Base-by-base conservation (phyloP, 2,888 invertebrate species). In the Monochamus alternatus region DNA sequence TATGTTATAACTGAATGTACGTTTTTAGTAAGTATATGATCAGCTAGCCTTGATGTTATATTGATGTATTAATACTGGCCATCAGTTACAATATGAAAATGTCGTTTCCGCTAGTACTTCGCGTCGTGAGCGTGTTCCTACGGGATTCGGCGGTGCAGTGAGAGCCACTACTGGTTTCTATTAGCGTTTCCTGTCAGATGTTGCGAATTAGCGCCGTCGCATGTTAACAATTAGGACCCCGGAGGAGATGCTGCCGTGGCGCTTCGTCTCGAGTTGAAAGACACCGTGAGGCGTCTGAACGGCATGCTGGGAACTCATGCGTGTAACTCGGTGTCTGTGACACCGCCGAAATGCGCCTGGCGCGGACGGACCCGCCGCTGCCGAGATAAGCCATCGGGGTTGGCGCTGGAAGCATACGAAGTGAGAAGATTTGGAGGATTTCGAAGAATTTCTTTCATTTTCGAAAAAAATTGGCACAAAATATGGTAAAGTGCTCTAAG, bases 281-380 rank as follows among this genome's bases (percentile, higher is more conserved):
- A 76, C 75, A 76, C 78, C 75, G 66, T 84, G 85, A 86, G 87
- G 87, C 86, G 87, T 86, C 87, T 85, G 78, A 84, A 84, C 83
- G 81, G 83, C 84, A 84, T 84, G 81, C 83, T 83, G 81, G 84
- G 84, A 85, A 86, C 80, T 80, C 83, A 83, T 81, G 82, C 85
- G 81, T 85, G 85, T 84, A 85, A 85, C 82, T 83, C 81, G 82
- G 83, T 83, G 85, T 84, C 86, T 86, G 85, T 86, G 86, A 86
- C 86, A 86, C 83, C 82, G 86, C 86, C 87, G 86, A 86, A 87
- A 86, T 82, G 86, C 86, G 86, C 81, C 82, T 81, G 81, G 38
- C 38, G 38, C 77, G 74, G 78, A 81, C 75, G 74, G 79, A 74
- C 78, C 64, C 10, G 47, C 31, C 65, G 14, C 65, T 51, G 51